phyloP scores from a whole-genome alignment of 2,888 invertebrate species.

The Gymnocheta viridis region DNA sequence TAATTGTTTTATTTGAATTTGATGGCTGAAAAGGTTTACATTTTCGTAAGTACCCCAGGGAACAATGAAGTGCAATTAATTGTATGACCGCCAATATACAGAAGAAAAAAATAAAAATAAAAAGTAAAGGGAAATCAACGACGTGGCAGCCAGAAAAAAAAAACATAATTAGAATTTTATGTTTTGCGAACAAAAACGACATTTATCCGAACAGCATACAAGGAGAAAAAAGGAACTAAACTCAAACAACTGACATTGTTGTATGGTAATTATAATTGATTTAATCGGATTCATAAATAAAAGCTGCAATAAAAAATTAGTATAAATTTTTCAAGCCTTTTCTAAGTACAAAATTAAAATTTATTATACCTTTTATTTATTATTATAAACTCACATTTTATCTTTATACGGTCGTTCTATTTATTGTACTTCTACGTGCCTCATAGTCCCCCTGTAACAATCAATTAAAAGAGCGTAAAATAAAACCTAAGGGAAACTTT shows the following conservation, averaged over 20 bases:
- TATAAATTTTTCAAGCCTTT: too few species aligned
- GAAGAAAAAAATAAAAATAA: background rate
- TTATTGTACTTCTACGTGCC: background rate
- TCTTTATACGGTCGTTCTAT: too few species aligned
- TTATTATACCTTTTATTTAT: too few species aligned
- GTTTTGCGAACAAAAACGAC: background rate
- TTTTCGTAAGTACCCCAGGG: background rate
- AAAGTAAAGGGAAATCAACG: constrained; percentile 6
- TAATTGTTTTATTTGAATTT: background rate
- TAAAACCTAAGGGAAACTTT: too few species aligned
- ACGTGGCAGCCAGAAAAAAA: constrained; percentile 40
- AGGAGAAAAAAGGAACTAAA: background rate
- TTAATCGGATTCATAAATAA: too few species aligned
- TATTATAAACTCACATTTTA: too few species aligned
- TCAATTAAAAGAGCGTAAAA: background rate
- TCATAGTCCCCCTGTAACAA: background rate
- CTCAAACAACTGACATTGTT: too few species aligned
- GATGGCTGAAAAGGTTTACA: background rate
- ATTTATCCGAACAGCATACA: background rate
- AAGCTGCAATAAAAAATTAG: too few species aligned
- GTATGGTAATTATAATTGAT: too few species aligned
- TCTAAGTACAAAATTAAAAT: too few species aligned
- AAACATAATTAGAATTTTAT: constrained; percentile 1
- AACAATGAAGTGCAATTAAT: background rate
- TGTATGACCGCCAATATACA: background rate